Evolutionary conservation across 1,140 invertebrate genomes (phyloP).

Genomic region (Heliothis virescens): DNA sequence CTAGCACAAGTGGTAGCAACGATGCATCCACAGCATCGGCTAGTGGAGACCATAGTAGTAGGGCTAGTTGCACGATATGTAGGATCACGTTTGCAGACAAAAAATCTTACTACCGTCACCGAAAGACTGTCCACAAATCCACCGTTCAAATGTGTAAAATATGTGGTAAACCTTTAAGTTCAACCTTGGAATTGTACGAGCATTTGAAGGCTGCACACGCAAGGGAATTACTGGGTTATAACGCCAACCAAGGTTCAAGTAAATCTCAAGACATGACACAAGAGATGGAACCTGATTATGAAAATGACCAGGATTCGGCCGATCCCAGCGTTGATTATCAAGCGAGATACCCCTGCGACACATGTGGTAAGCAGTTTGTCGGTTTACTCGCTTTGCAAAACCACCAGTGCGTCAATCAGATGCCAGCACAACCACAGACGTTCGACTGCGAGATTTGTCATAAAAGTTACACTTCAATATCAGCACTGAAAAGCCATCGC

Average conservation of each 20-base stretch:
- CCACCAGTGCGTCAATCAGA: slow-evolving; percentile 79
- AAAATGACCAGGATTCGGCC: slow-evolving; percentile 68
- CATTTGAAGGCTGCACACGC: slow-evolving; percentile 83
- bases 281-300: slow-evolving; percentile 77
- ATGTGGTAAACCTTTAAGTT: slow-evolving; percentile 82
- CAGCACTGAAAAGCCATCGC: slow-evolving; percentile 87
- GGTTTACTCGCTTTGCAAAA: slow-evolving; percentile 82
- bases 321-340: slow-evolving; percentile 79
- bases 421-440: slow-evolving; percentile 71
- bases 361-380: slow-evolving; percentile 83
- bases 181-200: slow-evolving; percentile 82
- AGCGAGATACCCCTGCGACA: slow-evolving; percentile 81
- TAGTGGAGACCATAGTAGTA: slow-evolving; percentile 57
- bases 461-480: slow-evolving; percentile 87
- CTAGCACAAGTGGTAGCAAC: slow-evolving; percentile 60
- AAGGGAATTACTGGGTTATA: slow-evolving; percentile 82
- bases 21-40: slow-evolving; percentile 52
- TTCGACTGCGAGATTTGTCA: slow-evolving; percentile 87
- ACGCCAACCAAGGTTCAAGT: slow-evolving; percentile 76
- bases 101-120: slow-evolving; percentile 84
- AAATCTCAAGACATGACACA: slow-evolving; percentile 70
- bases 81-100: slow-evolving; percentile 85
- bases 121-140: slow-evolving; percentile 84
- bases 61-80: slow-evolving; percentile 85
- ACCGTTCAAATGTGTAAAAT: slow-evolving; percentile 84